Base-by-base conservation (phyloP, 2,113 vertebrate genomes). In the Cololabis saira region DNA sequence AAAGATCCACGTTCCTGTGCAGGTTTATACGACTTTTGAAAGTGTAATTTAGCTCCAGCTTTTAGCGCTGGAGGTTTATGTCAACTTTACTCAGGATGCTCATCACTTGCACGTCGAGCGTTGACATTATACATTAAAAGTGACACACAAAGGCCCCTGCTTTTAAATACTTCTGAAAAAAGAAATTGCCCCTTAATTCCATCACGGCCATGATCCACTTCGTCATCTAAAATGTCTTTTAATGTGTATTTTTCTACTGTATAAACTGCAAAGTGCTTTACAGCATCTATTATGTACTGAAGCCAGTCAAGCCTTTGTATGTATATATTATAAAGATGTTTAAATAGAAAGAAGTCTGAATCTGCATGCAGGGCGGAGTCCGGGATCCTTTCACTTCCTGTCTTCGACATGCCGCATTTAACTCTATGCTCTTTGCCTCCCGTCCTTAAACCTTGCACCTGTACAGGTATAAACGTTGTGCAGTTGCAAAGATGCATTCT, bases 51-150 rank as follows among this genome's bases (percentile, higher is more conserved):
- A n/a, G n/a, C n/a, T n/a, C n/a, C n/a, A n/a, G n/a, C n/a, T n/a
- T n/a, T n/a, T n/a, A n/a, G n/a, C n/a, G n/a, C n/a, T n/a, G n/a
- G n/a, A n/a, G 12, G 54, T 60, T 81, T 74, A 83, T 71, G 83
- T 84, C 85, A 71, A 66, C 56, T 76, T 59, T 22, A 65, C 78
- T 90, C 82, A 85, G 82, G 88, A 87, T 67, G 18, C 77, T 77
- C 71, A 72, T 71, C 74, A 12, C 68, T 16, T 73, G 67, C 75
- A 76, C 74, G 70, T 67, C 37, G 3, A n/a, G 30, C 7, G 16
- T 18, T 18, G 16, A n/a, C 7, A 45, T 37, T 37, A 9, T 37
- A 45, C 7, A 16, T 4, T 43, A 4, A 1, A 16, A 45, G 15
- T n/a, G 8, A 14, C 15, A 45, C 15, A n/a, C 15, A 14, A 13